Conservation (phyloP, 2,888 invertebrate species). For the Platynereis dumerilii region DNA sequence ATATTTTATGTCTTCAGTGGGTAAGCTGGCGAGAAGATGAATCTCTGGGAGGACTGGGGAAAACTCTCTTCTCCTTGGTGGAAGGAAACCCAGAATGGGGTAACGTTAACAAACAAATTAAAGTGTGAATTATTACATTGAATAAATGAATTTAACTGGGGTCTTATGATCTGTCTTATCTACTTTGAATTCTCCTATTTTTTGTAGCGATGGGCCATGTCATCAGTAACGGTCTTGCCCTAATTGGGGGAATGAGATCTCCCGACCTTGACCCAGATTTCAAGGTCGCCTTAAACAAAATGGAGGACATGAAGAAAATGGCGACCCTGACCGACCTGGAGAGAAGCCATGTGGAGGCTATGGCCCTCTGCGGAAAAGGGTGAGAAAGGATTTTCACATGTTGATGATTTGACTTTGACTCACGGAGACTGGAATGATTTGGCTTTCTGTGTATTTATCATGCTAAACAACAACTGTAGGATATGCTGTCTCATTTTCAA, state of each 20-base stretch:
- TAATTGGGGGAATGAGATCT: slow-evolving; percentile 63
- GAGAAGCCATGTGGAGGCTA: slow-evolving; percentile 62
- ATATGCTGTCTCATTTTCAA: too few species aligned
- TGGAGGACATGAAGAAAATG: slow-evolving; percentile 48
- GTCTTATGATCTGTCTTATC: too few species aligned
- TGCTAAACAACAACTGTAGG: too few species aligned
- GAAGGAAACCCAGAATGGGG: slow-evolving; percentile 65
- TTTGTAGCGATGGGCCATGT: slow-evolving; percentile 64
- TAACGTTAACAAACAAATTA: too few species aligned
- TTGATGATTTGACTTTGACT: too few species aligned
- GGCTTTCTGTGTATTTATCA: too few species aligned
- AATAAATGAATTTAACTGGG: too few species aligned
- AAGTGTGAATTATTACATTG: too few species aligned
- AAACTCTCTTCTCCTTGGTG: slow-evolving; percentile 58
- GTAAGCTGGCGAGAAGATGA: slow-evolving; percentile 64
- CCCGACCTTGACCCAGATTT: slow-evolving; percentile 54
- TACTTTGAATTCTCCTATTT: too few species aligned
- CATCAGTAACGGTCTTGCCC: slow-evolving; percentile 62
- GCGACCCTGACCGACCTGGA: slow-evolving; percentile 55
- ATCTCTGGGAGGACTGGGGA: slow-evolving; percentile 63
- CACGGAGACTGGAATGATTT: too few species aligned
- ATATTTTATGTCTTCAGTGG: slow-evolving; percentile 53
- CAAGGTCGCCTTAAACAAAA: slow-evolving; percentile 49
- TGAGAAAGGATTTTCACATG: too few species aligned
- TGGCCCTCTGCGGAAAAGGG: slow-evolving; percentile 63